Evolutionary conservation across 2,797 vertebrate genomes (phyloP).

Genomic region (Myoxocephalus aenaeus): DNA sequence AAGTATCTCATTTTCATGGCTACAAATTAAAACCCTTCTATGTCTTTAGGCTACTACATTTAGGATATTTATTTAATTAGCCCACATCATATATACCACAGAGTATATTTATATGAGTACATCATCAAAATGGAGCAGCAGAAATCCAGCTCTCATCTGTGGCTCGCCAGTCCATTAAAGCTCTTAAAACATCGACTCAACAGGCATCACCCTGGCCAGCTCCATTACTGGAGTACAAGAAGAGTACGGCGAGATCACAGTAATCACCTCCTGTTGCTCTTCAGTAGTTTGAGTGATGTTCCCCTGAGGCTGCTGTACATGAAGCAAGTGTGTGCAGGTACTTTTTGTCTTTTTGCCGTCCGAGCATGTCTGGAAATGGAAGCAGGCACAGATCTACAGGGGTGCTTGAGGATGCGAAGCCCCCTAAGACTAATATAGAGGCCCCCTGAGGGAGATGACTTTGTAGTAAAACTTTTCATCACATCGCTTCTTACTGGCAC

Average conservation of each 20-base stretch:
- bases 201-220: conserved; percentile 53
- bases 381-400: conserved; percentile 19
- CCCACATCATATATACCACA: conserved; percentile 11
- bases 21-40: conserved; percentile 20
- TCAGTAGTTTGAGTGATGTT: conserved; percentile 69
- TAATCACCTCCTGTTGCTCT: conserved; percentile 71
- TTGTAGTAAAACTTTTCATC: conserved; percentile 13
- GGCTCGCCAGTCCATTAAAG: conserved; percentile 73
- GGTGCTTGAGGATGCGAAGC: conserved; percentile 28
- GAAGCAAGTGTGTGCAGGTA: conserved; percentile 28
- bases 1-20: background rate
- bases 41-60: conserved; percentile 28
- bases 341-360: conserved; percentile 41
- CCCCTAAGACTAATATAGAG: conserved; percentile 24
- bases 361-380: conserved; percentile 32
- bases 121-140: conserved; percentile 50
- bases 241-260: conserved; percentile 56
- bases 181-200: conserved; percentile 75
- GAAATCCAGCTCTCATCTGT: conserved; percentile 39
- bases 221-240: conserved; percentile 65
- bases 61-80: conserved; percentile 31
- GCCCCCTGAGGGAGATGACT: conserved; percentile 15
- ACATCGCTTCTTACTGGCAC: background rate
- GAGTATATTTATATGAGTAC: background rate
- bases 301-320: conserved; percentile 55